Conservation (phyloP, 2,888 invertebrate genomes). For the Drosophila formosana region DNA sequence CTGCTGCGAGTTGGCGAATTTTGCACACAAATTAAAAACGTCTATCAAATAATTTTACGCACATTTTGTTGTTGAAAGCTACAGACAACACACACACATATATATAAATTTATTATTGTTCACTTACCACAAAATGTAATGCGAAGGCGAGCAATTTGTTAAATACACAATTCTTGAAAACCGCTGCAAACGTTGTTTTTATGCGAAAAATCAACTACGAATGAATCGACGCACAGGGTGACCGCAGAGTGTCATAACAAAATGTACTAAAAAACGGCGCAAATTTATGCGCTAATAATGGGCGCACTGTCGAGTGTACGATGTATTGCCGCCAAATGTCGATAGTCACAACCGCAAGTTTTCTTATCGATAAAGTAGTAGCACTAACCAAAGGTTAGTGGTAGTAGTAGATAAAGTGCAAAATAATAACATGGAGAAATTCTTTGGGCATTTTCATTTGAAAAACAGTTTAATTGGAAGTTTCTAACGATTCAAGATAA, state of each 20-base stretch:
- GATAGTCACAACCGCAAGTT: not conserved
- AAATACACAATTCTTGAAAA: slow-evolving; percentile 21
- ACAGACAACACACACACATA: slow-evolving; percentile 23
- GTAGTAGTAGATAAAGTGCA: no score
- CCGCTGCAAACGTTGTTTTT: slow-evolving; percentile 49
- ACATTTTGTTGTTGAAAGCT: slow-evolving; percentile 48
- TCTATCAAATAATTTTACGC: slow-evolving; percentile 37
- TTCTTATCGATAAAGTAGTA: not conserved
- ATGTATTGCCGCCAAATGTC: not conserved
- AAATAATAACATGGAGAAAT: no score
- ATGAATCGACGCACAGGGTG: slow-evolving; percentile 22
- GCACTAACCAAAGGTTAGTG: no score
- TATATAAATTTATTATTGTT: slow-evolving; percentile 10
- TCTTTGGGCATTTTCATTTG: no score
- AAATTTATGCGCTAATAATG: not conserved
- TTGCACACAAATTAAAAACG: slow-evolving; percentile 6
- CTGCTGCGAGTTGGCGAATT: slow-evolving; percentile 31
- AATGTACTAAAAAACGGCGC: not conserved
- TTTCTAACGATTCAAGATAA: not conserved
- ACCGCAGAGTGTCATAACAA: not conserved
- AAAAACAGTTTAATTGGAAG: no score
- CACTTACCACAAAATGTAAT: slow-evolving; percentile 55
- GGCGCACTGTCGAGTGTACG: not conserved
- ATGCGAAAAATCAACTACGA: slow-evolving; percentile 58
- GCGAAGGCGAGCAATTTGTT: slow-evolving; percentile 24